Evolutionary conservation across 37 sponge, comb jelly and placozoan species (phyloP).

Genomic region (Mnemiopsis leidyi): DNA sequence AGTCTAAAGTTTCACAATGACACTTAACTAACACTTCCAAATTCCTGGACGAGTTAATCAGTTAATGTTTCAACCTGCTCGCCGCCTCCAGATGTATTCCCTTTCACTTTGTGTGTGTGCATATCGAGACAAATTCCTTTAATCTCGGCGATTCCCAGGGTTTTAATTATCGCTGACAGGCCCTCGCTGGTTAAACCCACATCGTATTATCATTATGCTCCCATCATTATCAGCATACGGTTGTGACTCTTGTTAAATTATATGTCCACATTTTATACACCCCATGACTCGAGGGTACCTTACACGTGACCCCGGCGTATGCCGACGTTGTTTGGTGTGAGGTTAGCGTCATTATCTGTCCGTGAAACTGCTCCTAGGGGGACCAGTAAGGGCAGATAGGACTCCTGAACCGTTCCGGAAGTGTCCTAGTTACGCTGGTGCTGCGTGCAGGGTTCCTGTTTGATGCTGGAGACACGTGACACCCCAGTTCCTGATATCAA

Average conservation of each 20-base stretch:
- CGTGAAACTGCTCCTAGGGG: too few species aligned
- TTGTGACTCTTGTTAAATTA: background rate
- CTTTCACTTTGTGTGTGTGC: background rate
- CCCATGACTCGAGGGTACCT: background rate
- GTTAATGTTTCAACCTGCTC: background rate
- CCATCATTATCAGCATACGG: background rate
- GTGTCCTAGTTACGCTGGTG: too few species aligned
- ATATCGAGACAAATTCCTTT: too few species aligned
- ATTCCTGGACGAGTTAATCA: background rate
- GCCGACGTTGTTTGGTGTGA: background rate
- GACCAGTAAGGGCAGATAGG: too few species aligned
- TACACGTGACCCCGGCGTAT: background rate
- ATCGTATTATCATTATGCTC: background rate
- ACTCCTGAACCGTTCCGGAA: too few species aligned
- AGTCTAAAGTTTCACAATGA: too few species aligned
- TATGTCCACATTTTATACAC: background rate
- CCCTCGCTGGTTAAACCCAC: background rate
- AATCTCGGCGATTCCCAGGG: background rate
- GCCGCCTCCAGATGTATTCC: background rate
- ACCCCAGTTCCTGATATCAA: too few species aligned
- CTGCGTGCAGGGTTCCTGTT: too few species aligned
- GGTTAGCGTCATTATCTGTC: too few species aligned
- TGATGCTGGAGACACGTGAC: too few species aligned
- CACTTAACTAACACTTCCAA: too few species aligned
- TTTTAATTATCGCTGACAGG: background rate